Conservation (phyloP, 2,113 vertebrate genomes). For the Neopipo cinnamomea region DNA sequence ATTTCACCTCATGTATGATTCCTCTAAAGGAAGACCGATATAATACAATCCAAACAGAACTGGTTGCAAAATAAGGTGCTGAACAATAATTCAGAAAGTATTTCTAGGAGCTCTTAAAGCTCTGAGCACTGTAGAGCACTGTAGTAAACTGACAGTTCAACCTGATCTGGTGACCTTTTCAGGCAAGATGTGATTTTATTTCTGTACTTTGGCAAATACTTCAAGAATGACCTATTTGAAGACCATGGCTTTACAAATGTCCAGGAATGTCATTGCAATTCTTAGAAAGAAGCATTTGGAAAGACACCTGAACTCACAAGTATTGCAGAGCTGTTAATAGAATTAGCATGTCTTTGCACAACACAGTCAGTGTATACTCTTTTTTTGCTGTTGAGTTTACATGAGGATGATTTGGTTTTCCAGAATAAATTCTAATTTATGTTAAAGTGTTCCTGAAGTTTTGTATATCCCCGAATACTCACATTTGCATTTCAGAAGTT, state of each 20-base stretch:
- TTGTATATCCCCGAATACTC: neutral
- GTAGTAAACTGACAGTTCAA: fast-evolving
- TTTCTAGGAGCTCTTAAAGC: neutral
- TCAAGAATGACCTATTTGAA: neutral
- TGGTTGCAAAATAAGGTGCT: neutral
- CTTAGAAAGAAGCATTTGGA: neutral
- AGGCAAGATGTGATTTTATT: neutral
- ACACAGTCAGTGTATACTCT: neutral
- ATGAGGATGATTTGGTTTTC: neutral
- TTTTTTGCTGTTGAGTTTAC: neutral
- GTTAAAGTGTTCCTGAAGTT: neutral
- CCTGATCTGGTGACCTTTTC: neutral
- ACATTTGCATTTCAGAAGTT: neutral
- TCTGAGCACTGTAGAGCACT: neutral
- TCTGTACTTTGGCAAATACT: neutral
- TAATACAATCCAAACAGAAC: neutral
- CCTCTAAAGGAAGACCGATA: neutral
- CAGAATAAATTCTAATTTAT: neutral
- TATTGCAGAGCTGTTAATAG: neutral
- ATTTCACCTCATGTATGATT: neutral
- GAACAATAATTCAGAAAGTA: neutral
- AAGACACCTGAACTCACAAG: neutral
- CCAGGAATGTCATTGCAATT: neutral
- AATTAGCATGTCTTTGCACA: neutral
- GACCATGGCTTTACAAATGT: neutral